A percentile compares a stretch with the other conserved stretches of the same genome.
Conservation (phyloP, 2,888 invertebrate genomes). For the Lepidonotus clava region DNA sequence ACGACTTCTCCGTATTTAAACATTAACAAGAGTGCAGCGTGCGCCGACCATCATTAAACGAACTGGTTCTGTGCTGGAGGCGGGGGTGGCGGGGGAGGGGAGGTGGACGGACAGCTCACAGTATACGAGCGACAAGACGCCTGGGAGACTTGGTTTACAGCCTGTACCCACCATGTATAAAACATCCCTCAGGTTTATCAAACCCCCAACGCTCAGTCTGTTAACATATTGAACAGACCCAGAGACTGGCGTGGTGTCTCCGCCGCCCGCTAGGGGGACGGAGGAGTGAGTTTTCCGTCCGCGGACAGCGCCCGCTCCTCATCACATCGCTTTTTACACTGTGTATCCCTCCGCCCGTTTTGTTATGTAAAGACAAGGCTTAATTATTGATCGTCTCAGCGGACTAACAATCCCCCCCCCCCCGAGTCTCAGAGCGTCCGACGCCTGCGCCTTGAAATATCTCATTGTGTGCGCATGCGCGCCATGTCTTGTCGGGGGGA, state of each 20-base stretch:
- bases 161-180: constrained; percentile 14
- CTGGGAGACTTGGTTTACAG: background rate
- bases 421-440: background rate
- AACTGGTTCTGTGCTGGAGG: background rate
- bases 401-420: background rate
- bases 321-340: constrained; percentile 22
- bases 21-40: constrained; percentile 40
- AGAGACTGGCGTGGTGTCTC: constrained; percentile 38
- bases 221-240: constrained; percentile 38
- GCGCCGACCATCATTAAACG: background rate
- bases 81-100: background rate
- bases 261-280: constrained; percentile 29
- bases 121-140: background rate
- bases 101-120: background rate
- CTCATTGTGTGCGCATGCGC: background rate
- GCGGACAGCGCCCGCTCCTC: too few relatives aligned
- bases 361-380: constrained; percentile 25
- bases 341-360: constrained; percentile 10
- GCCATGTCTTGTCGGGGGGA: too few relatives aligned
- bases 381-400: constrained; percentile 22
- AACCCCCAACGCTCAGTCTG: background rate
- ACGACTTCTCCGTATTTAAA: constrained; percentile 36
- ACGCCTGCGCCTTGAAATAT: background rate
- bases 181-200: constrained; percentile 21
- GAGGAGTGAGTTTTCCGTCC: too few relatives aligned